Conservation (phyloP, 1,140 invertebrate species). For the Eciton burchellii region DNA sequence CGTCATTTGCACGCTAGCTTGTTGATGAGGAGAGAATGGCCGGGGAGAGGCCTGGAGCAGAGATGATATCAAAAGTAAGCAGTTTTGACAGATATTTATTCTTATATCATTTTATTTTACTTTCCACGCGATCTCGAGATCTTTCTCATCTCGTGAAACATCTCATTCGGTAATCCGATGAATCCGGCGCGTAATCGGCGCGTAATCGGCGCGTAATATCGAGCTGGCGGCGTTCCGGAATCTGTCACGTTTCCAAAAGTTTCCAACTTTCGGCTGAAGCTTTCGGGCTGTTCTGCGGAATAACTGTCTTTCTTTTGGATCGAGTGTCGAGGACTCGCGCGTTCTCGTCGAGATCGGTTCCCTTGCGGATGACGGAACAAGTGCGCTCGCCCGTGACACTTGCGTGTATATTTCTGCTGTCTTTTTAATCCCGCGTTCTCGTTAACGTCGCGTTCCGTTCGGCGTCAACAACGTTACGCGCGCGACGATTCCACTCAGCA, state of each 20-base stretch:
- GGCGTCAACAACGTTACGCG: conserved; percentile 45
- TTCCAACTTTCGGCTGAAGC: conserved; percentile 27
- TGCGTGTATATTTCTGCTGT: conserved; percentile 76
- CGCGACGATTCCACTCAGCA: conserved; percentile 18
- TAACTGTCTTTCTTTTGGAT: conserved; percentile 38
- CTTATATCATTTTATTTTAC: too few species aligned
- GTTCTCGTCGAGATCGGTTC: conserved; percentile 65
- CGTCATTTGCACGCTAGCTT: too few species aligned
- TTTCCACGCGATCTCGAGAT: too few species aligned
- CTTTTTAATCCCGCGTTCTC: conserved; percentile 42
- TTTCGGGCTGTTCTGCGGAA: conserved; percentile 22
- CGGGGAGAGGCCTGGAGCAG: too few species aligned
- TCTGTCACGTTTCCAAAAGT: neutral
- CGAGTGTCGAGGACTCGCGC: conserved; percentile 21
- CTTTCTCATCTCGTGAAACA: too few species aligned
- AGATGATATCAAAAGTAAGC: too few species aligned
- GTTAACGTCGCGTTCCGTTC: conserved; percentile 50
- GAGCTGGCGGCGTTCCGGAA: neutral
- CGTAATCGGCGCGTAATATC: too few species aligned
- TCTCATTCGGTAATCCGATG: too few species aligned
- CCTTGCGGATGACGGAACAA: conserved; percentile 71
- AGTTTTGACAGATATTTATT: too few species aligned
- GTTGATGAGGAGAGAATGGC: too few species aligned
- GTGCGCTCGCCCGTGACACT: conserved; percentile 77
- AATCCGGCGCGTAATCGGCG: too few species aligned